phyloP scores from a whole-genome alignment of 2,888 invertebrate genomes.

The Alitta virens region DNA sequence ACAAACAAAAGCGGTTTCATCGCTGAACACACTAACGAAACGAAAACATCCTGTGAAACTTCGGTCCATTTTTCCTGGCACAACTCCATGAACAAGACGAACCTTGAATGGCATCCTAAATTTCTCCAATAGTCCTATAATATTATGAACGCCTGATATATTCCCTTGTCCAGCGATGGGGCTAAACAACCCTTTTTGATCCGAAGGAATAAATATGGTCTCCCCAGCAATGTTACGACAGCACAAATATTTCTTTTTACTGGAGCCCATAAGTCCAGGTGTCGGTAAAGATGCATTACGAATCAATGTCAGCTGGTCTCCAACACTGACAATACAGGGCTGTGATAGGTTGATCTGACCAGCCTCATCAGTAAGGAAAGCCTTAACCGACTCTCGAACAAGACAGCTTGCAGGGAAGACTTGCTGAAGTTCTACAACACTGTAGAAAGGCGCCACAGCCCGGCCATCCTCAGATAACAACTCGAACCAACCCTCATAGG shows the following conservation, averaged over 20 bases:
- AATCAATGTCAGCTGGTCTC: conserved; percentile 49
- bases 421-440: conserved; percentile 75
- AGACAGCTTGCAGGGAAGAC: conserved; percentile 64
- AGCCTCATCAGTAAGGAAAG: conserved; percentile 29
- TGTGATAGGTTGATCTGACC: conserved; percentile 44
- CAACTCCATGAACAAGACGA: conserved; percentile 84
- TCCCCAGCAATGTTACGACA: conserved; percentile 84
- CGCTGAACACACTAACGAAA: conserved; percentile 48
- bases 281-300: conserved; percentile 40
- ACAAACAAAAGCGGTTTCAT: conserved; percentile 51
- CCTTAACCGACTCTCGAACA: conserved; percentile 63
- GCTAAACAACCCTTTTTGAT: conserved; percentile 87
- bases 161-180: conserved; percentile 89
- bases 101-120: conserved; percentile 91
- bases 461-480: conserved; percentile 90
- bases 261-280: conserved; percentile 30
- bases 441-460: conserved; percentile 85
- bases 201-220: conserved; percentile 76
- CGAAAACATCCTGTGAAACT: conserved; percentile 49
- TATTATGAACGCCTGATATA: conserved; percentile 91
- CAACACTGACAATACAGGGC: conserved; percentile 34
- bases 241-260: conserved; percentile 67
- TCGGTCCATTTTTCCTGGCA: conserved; percentile 65
- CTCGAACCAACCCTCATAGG: conserved; percentile 90
- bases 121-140: conserved; percentile 75